These are phyloP conservation scores for Fistularia commersonii DNA, from an alignment of 2,797 vertebrate genomes.

Conservation along the genomic window DNA sequence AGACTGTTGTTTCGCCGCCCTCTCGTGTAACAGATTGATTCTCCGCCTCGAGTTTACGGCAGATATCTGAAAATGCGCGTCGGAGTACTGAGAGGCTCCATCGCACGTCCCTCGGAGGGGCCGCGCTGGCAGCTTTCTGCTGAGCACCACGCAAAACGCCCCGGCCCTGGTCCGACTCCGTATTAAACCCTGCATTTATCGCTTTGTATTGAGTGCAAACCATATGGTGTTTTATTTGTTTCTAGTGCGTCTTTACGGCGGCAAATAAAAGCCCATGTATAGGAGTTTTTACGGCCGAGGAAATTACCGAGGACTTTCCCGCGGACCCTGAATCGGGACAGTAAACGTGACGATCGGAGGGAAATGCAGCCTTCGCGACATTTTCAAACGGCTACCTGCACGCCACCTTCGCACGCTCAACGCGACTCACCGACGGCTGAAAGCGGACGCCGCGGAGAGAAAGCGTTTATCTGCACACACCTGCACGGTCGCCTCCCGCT, in stretches of 20 bases:
- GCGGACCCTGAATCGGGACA: conserved; percentile 57
- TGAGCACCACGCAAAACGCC: conserved; percentile 45
- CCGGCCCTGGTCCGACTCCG: no score
- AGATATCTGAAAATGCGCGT: no score
- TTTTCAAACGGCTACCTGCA: background rate
- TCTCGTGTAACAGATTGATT: conserved; percentile 18
- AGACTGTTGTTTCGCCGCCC: no score
- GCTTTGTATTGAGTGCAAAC: conserved; percentile 58
- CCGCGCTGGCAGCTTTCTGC: conserved; percentile 22
- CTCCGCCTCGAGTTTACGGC: conserved; percentile 20
- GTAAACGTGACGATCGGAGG: conserved; percentile 72
- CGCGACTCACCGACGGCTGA: background rate
- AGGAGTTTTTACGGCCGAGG: conserved; percentile 71
- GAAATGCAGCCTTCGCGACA: conserved; percentile 19
- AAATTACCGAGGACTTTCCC: conserved; percentile 72
- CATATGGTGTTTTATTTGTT: conserved; percentile 76
- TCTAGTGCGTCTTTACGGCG: conserved; percentile 65
- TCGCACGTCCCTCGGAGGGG: no score
- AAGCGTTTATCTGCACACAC: conserved; percentile 26
- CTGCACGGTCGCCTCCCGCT: conserved; percentile 40
- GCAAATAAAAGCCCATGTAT: conserved; percentile 74
- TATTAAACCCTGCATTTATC: conserved; percentile 55
- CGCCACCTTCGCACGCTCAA: background rate
- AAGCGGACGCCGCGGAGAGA: conserved; percentile 12
- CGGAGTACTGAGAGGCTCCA: no score